These are phyloP conservation scores for Globia sparganii DNA, from an alignment of 2,888 invertebrate genomes.

Conservation along the genomic window DNA sequence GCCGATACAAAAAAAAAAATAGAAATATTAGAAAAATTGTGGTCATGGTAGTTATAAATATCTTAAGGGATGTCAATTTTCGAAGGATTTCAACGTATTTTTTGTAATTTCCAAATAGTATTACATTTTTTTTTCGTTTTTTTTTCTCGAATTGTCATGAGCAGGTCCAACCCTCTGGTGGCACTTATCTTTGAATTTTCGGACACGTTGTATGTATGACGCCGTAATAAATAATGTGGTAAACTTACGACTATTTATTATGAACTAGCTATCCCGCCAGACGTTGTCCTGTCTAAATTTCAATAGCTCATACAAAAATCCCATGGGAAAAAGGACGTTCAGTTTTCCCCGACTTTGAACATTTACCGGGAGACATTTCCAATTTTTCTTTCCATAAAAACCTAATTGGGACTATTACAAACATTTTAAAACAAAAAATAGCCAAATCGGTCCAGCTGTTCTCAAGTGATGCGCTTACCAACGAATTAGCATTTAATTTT, in stretches of 20 bases:
- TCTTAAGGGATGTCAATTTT: no score
- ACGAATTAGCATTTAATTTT: not conserved
- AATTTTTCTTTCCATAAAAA: no score
- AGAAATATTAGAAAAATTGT: no score
- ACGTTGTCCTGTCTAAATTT: not conserved
- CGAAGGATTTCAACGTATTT: no score
- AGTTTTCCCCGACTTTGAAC: not conserved
- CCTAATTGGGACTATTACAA: not conserved
- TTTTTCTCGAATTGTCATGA: no score
- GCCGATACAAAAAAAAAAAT: no score
- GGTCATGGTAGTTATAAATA: no score
- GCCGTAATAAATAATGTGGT: not conserved
- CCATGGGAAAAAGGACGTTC: not conserved
- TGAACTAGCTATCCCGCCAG: not conserved
- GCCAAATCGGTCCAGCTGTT: not conserved
- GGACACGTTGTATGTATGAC: no score
- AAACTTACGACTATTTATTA: not conserved
- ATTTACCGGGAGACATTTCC: not conserved
- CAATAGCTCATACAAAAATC: not conserved
- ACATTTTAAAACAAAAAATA: not conserved
- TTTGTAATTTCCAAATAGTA: no score
- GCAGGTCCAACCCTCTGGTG: no score
- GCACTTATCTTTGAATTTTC: no score
- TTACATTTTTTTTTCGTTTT: no score
- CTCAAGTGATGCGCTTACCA: not conserved